Evolutionary conservation across 2,888 invertebrate species (phyloP).

Genomic region (Catocala nupta): DNA sequence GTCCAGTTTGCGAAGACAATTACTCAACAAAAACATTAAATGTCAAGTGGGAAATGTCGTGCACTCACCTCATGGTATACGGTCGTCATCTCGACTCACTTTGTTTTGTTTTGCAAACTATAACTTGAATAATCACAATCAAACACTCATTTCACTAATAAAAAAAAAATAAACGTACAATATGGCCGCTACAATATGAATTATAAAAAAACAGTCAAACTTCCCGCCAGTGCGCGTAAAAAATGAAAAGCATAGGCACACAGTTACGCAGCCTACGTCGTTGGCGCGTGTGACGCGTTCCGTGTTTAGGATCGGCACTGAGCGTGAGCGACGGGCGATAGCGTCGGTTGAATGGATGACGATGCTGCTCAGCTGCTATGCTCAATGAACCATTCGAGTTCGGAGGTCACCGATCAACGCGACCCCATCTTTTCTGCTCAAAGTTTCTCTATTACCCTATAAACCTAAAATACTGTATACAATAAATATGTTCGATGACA

Average conservation of each 20-base stretch:
- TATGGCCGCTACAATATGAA: constrained; percentile 30
- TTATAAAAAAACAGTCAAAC: constrained; percentile 61
- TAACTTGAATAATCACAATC: constrained; percentile 62
- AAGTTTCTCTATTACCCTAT: constrained; percentile 78
- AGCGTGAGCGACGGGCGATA: constrained; percentile 73
- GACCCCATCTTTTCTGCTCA: constrained; percentile 72
- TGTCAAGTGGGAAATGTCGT: constrained; percentile 78
- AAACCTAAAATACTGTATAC: constrained; percentile 47
- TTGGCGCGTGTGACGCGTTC: constrained; percentile 83
- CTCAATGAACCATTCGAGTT: constrained; percentile 85
- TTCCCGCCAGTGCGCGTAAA: constrained; percentile 72
- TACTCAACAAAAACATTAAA: constrained; percentile 79
- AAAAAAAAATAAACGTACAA: constrained; percentile 30
- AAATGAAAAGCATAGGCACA: constrained; percentile 65
- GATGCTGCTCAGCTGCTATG: constrained; percentile 77
- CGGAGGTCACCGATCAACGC: constrained; percentile 81
- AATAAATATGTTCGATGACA: constrained; percentile 31
- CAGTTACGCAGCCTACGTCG: constrained; percentile 68
- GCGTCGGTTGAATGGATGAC: constrained; percentile 74
- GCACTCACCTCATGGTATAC: constrained; percentile 84
- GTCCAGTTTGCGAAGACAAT: constrained; percentile 61
- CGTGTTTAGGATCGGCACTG: constrained; percentile 83
- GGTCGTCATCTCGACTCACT: constrained; percentile 77
- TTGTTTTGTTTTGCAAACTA: constrained; percentile 70
- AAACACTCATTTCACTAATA: constrained; percentile 76